A percentile compares a stretch with the other conserved stretches of the same genome.
These are phyloP conservation scores for Drosophila punjabiensis DNA, from an alignment of 1,140 invertebrate genomes.

Conservation along the genomic window DNA sequence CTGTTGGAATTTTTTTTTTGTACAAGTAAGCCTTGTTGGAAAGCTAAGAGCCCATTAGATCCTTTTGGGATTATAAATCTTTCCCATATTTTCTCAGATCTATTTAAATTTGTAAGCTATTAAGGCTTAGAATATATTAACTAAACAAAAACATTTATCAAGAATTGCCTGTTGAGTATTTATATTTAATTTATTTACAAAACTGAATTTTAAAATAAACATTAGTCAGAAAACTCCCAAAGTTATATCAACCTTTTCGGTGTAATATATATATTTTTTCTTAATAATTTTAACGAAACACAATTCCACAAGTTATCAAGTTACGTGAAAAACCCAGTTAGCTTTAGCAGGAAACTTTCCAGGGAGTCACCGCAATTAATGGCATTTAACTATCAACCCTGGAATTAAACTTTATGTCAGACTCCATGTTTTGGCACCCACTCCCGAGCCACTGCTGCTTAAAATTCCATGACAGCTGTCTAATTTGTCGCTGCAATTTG, in stretches of 20 bases:
- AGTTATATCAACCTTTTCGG: neutral
- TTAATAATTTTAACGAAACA: neutral
- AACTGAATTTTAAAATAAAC: neutral
- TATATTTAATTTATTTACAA: neutral
- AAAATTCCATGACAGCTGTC: slow-evolving; percentile 58
- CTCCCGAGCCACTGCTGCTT: slow-evolving; percentile 5
- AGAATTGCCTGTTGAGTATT: neutral
- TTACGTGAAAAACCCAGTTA: neutral
- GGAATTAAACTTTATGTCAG: slow-evolving; percentile 14
- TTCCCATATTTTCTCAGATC: no score
- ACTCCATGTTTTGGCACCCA: slow-evolving; percentile 37
- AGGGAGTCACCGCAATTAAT: slow-evolving; percentile 28
- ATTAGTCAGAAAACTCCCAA: neutral
- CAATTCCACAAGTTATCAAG: neutral
- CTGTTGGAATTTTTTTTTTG: no score
- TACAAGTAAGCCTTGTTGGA: no score
- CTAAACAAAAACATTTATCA: neutral
- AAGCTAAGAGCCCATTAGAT: no score
- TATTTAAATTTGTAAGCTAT: no score
- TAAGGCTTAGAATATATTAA: no score
- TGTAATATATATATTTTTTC: neutral
- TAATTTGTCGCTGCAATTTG: slow-evolving; percentile 57
- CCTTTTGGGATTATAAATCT: no score
- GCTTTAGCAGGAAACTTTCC: neutral
- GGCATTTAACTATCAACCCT: slow-evolving; percentile 22